Conservation (phyloP, 2,888 invertebrate genomes). For the Euplagia quadripunctaria region DNA sequence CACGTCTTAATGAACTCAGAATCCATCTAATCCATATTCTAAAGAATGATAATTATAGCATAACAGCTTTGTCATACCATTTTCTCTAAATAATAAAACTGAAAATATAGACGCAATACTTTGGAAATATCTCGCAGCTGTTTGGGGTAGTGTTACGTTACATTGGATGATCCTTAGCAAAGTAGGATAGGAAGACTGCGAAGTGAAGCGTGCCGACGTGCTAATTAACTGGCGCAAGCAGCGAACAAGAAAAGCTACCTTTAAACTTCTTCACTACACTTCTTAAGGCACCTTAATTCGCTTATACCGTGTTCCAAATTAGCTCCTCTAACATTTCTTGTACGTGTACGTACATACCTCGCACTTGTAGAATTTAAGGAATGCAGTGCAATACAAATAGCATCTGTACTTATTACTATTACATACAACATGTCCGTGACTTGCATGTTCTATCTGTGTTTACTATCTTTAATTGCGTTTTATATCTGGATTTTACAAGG, state of each 20-base stretch:
- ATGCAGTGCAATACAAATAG: constrained; percentile 24
- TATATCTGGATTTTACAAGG: constrained; percentile 8
- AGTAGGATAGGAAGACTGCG: constrained; percentile 42
- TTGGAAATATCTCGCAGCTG: constrained; percentile 28
- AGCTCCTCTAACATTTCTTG: constrained; percentile 37
- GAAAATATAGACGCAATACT: constrained; percentile 13
- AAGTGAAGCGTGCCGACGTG: constrained; percentile 56
- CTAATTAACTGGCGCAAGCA: constrained; percentile 62
- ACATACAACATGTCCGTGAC: constrained; percentile 26
- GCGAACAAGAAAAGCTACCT: constrained; percentile 54
- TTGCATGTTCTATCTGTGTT: constrained; percentile 32
- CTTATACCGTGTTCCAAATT: constrained; percentile 46
- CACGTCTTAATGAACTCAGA: not conserved
- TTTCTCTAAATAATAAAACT: constrained; percentile 18
- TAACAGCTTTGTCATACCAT: not conserved
- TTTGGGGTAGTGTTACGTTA: constrained; percentile 36
- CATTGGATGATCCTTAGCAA: constrained; percentile 50
- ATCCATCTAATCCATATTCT: not conserved
- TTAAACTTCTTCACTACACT: constrained; percentile 58
- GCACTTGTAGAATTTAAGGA: constrained; percentile 21
- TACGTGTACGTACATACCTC: constrained; percentile 18
- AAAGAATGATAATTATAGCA: not conserved
- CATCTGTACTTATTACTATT: constrained; percentile 14
- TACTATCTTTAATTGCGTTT: constrained; percentile 30
- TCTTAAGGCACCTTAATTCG: constrained; percentile 60